These are phyloP conservation scores for Sitta europaea DNA, from an alignment of 2,113 vertebrate genomes.

Conservation along the genomic window DNA sequence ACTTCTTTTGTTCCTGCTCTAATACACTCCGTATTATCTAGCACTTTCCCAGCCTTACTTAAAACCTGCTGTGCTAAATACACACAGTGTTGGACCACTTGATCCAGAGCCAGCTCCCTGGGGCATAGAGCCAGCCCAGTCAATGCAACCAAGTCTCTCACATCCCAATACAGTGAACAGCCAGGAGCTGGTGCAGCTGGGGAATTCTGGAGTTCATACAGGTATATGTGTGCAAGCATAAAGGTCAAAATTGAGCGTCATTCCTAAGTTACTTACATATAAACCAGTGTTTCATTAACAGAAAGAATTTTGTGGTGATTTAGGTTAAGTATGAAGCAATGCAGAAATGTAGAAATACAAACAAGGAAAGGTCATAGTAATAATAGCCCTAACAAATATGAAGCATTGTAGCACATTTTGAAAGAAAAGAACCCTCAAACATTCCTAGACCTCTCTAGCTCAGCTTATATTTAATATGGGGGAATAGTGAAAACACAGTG, in stretches of 20 bases:
- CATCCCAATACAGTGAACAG: not conserved
- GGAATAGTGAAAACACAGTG: not conserved
- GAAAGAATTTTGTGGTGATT: not conserved
- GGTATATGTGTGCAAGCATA: not conserved
- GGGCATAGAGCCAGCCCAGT: not conserved
- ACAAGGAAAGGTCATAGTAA: not conserved
- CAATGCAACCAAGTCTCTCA: not conserved
- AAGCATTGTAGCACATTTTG: not conserved
- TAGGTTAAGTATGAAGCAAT: not conserved
- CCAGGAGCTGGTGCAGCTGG: not conserved
- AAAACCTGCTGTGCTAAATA: not conserved
- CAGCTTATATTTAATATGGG: not conserved
- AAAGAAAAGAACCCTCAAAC: not conserved
- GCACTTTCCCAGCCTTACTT: not conserved
- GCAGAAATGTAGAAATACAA: not conserved
- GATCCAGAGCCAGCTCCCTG: fast-evolving
- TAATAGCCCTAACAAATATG: not conserved
- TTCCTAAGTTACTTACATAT: not conserved
- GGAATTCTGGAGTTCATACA: not conserved
- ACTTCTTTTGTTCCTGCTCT: not conserved
- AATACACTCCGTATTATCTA: not conserved
- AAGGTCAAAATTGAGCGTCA: not conserved
- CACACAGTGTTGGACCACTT: not conserved
- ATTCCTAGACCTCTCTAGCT: not conserved
- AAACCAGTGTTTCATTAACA: not conserved